Evolutionary conservation across 2,888 invertebrate species (phyloP), one percentile per base, ranked within the genome.

Genomic region (Xestia xanthographa): DNA sequence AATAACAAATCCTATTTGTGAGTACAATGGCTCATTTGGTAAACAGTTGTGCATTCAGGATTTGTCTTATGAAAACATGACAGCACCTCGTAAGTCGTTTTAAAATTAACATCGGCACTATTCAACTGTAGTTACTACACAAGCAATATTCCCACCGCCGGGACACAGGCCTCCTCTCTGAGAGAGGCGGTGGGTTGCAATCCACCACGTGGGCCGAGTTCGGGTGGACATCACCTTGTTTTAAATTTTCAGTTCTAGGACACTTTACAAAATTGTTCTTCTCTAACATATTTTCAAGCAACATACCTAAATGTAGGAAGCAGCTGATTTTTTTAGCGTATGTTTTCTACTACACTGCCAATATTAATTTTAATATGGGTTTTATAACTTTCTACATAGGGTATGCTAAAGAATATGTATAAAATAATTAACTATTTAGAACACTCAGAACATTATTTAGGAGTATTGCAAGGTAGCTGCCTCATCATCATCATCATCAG

Each of bases 21-120:
- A 26, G 14, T 34, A 67, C 73, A 68, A 65, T 65, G 34, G 29
- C 20, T 43, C 80, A 68, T 79, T 79, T 80, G n/a, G 34, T 22
- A 74, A 80, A 75, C 81, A 75, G 14, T 66, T 34, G 53, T 12
- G 11, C 14, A 34, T 63, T 43, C 41, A 38, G 14, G 43, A 56
- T 60, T 43, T 73, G 48, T 63, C 34, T 50, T 63, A 26, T 56
- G 5, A 17, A 41, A 79, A 3, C 56, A 67, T 34, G 43, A 34
- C 48, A 48, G 50, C 9, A 20, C 0, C 14, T 62, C 5, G 17
- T 2, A 9, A 14, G 6, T 0, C 4, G 20, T 43, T 43, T 6
- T 22, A 45, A 45, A 45, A 38, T 22, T 29, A 14, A 41, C 20
- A 22, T n/a, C 29, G 17, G 22, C 8, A 17, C 9, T 22, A 26